phyloP scores from a whole-genome alignment of 1,140 invertebrate genomes.

The Ips typographus region DNA sequence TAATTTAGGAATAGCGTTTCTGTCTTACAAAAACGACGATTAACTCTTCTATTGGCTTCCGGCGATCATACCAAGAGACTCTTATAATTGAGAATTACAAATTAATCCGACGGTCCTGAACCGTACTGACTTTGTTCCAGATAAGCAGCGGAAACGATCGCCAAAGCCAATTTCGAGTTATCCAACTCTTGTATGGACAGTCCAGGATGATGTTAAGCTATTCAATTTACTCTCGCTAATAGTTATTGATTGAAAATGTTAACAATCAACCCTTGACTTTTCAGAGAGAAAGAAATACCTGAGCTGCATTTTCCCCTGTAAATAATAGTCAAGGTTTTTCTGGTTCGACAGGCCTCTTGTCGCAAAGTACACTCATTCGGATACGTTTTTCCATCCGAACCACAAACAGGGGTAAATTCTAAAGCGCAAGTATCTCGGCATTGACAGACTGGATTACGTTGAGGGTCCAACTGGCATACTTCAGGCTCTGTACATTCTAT shows the following conservation, averaged over 20 bases:
- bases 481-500: slow-evolving; percentile 76
- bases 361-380: slow-evolving; percentile 80
- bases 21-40: neutral
- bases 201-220: neutral
- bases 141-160: slow-evolving; percentile 12
- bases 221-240: no score
- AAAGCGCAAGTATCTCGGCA: slow-evolving; percentile 78
- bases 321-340: slow-evolving; percentile 72
- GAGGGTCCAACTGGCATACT: slow-evolving; percentile 80
- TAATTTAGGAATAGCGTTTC: neutral
- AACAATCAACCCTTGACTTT: no score
- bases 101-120: neutral
- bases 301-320: slow-evolving; percentile 78
- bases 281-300: slow-evolving; percentile 55
- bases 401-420: slow-evolving; percentile 82
- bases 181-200: neutral
- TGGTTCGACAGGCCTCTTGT: slow-evolving; percentile 72
- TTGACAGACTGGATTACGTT: slow-evolving; percentile 73
- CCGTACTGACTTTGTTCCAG: neutral
- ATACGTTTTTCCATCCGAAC: slow-evolving; percentile 83
- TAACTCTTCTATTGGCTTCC: neutral
- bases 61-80: neutral
- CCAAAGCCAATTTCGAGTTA: slow-evolving; percentile 25
- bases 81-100: slow-evolving; percentile 4
- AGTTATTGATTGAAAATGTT: no score